Evolutionary conservation across 1,140 invertebrate genomes (phyloP).

Genomic region (Drosophila pachea): DNA sequence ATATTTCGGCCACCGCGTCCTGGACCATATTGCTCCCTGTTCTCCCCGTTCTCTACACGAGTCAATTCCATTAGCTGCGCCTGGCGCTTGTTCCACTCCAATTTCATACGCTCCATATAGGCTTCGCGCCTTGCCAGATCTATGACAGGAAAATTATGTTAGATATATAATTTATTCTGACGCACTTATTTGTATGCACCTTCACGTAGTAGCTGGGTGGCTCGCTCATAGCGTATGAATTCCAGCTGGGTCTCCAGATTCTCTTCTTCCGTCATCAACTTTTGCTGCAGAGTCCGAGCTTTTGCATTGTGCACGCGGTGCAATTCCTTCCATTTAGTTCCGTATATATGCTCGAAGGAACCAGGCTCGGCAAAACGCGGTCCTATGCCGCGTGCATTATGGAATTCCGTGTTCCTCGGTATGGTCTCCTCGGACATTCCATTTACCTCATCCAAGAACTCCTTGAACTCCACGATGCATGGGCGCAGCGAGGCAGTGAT

Average conservation of each 20-base stretch:
- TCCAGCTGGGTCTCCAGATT: constrained; percentile 97
- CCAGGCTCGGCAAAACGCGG: constrained; percentile 93
- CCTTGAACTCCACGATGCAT: constrained; percentile 92
- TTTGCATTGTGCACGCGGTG: constrained; percentile 94
- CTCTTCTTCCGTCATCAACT: constrained; percentile 92
- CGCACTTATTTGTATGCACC: constrained; percentile 79
- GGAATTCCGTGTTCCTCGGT: constrained; percentile 90
- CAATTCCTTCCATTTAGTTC: constrained; percentile 96
- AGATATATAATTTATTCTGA: not conserved
- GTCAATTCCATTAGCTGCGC: constrained; percentile 89
- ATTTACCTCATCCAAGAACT: constrained; percentile 94
- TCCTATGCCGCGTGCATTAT: constrained; percentile 86
- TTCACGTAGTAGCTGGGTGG: constrained; percentile 91
- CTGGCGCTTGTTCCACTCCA: constrained; percentile 92
- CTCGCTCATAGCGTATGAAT: constrained; percentile 92
- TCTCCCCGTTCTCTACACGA: no score
- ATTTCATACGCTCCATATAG: constrained; percentile 90
- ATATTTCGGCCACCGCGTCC: no score
- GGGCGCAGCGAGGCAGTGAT: constrained; percentile 93
- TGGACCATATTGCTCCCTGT: no score
- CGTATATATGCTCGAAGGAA: constrained; percentile 97
- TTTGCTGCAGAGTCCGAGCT: constrained; percentile 91
- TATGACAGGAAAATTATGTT: constrained; percentile 65
- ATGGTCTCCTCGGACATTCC: constrained; percentile 95
- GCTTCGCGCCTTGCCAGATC: constrained; percentile 91